phyloP scores from a whole-genome alignment of 2,888 invertebrate genomes.

The Dynastes tityus region DNA sequence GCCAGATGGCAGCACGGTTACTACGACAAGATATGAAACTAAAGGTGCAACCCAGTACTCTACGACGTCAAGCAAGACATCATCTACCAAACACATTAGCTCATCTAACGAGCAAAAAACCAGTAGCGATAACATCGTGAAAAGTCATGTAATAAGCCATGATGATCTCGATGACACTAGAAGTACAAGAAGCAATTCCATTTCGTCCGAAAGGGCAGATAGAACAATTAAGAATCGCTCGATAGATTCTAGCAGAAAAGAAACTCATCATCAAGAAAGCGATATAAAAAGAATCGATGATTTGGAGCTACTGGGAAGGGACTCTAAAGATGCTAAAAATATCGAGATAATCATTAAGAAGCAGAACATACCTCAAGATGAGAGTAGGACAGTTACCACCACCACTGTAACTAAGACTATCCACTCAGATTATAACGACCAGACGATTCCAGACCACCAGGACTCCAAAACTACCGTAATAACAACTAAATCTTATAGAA shows the following conservation, averaged over 20 bases:
- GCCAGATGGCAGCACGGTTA: conserved; percentile 79
- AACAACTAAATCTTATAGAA: conserved; percentile 7
- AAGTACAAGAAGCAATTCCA: conserved; percentile 6
- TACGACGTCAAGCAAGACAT: conserved; percentile 24
- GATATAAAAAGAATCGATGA: conserved; percentile 58
- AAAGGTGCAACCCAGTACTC: conserved; percentile 60
- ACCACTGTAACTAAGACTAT: conserved; percentile 27
- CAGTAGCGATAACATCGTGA: conserved; percentile 52
- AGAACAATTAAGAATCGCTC: neutral
- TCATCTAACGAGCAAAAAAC: conserved; percentile 51
- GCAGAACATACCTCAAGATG: neutral
- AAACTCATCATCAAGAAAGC: conserved; percentile 53
- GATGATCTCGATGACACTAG: conserved; percentile 27
- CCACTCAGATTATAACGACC: conserved; percentile 47
- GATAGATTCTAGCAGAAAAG: conserved; percentile 5
- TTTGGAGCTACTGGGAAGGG: conserved; percentile 36
- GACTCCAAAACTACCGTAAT: neutral
- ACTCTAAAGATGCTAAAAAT: conserved; percentile 7
- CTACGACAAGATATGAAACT: conserved; percentile 80
- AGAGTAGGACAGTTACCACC: conserved; percentile 2
- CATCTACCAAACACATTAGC: neutral
- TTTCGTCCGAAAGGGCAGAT: neutral
- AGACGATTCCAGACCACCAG: conserved; percentile 38
- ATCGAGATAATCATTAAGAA: conserved; percentile 22
- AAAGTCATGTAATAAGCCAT: conserved; percentile 22